These are phyloP conservation scores for Aricia artaxerxes DNA, from an alignment of 2,888 invertebrate genomes.

Conservation along the genomic window DNA sequence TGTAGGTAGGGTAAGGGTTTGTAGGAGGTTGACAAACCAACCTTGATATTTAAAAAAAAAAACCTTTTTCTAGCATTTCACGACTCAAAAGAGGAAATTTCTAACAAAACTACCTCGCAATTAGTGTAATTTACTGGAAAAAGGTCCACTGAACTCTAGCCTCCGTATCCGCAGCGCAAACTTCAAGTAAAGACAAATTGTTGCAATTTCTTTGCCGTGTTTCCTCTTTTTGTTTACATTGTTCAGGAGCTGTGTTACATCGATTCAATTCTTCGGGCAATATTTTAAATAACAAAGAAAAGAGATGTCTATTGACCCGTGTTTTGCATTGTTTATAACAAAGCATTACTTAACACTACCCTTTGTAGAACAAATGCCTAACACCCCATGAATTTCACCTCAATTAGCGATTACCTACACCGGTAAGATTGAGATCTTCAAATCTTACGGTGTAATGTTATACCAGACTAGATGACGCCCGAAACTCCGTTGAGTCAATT, in stretches of 20 bases:
- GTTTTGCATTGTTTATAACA: background rate
- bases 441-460: no score
- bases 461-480: no score
- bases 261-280: slow-evolving; percentile 4
- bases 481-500: no score
- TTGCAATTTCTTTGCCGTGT: slow-evolving; percentile 7
- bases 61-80: background rate
- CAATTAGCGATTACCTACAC: background rate
- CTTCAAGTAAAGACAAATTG: slow-evolving; percentile 25
- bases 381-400: background rate
- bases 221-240: slow-evolving; percentile 25
- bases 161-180: slow-evolving; percentile 12
- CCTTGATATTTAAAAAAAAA: background rate
- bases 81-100: background rate
- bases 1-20: no score
- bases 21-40: background rate
- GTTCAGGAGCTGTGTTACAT: slow-evolving; percentile 7
- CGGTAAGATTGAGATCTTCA: background rate
- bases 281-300: slow-evolving; percentile 3
- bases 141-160: background rate
- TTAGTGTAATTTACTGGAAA: slow-evolving; percentile 10
- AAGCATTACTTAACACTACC: background rate
- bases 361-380: background rate
- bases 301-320: background rate
- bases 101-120: background rate